A percentile compares a stretch with the other conserved stretches of the same genome.
phyloP scores from a whole-genome alignment of 2,113 vertebrate genomes.

The Apus apus region DNA sequence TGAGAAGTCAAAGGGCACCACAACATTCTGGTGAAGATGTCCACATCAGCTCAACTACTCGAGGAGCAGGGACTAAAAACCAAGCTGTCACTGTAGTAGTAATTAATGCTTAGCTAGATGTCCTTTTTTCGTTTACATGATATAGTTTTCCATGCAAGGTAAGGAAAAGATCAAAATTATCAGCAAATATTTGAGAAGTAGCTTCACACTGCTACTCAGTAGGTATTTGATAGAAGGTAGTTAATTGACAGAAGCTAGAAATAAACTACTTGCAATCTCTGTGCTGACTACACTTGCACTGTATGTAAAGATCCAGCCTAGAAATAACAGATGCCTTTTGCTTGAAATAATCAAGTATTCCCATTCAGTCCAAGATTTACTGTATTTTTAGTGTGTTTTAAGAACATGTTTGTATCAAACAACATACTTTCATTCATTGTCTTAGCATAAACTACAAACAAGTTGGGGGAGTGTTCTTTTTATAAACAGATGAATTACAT shows the following conservation, averaged over 20 bases:
- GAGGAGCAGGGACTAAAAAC: not conserved
- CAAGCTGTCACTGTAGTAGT: not conserved
- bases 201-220: not conserved
- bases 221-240: not conserved
- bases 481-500: not conserved
- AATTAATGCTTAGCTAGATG: not conserved
- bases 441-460: not conserved
- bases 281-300: not conserved
- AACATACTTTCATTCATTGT: not conserved
- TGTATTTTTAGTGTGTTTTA: not conserved
- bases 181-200: not conserved
- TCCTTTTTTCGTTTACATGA: not conserved
- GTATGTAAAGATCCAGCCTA: not conserved
- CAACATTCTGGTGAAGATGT: not conserved
- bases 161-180: not conserved
- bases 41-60: not conserved
- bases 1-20: fast-evolving
- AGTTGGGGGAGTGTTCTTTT: not conserved
- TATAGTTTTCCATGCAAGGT: not conserved
- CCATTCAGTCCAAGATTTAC: not conserved
- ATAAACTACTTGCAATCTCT: not conserved
- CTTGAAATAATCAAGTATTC: not conserved
- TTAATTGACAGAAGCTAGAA: not conserved
- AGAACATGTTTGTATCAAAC: not conserved
- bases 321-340: not conserved